Base-by-base conservation (phyloP, 2,888 invertebrate species). In the Dicyrtoma fusca region DNA sequence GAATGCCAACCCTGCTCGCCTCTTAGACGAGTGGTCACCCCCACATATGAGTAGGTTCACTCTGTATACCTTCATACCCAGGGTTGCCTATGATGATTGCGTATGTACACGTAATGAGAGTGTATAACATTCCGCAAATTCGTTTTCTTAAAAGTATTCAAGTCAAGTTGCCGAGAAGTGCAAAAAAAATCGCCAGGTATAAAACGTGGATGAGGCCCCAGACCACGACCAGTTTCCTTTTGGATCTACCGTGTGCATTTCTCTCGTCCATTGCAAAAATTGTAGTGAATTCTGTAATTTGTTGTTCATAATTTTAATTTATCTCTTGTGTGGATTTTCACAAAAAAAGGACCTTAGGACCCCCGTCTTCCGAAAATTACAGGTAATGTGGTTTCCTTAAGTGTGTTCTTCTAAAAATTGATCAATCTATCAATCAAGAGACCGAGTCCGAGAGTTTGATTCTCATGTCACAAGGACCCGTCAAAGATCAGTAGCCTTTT, bases 171-270 rank as follows among this genome's bases (percentile, higher is more conserved):
- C 25, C 21, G 45, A 71, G 62, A 68, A 70, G 69, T 73, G 74
- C 66, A 75, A 79, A 80, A 78, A 62, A 80, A 80, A 80, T 80
- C 77, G 80, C 78, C 76, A 79, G 77, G 80, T 80, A 80, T 80
- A 80, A 79, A 80, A 80, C 74, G 71, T 65, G 71, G 73, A 25
- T 76, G 79, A 77, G 80, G 80, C 79, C 80, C 74, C 79, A 78
- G 76, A 77, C 73, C 72, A 72, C 71, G 65, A 62, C 74, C 80
- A 80, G 80, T 80, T 76, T 72, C 72, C 76, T 75, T 73, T 59
- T 68, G 68, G 68, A 59, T 68, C 63, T 21, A 68, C 68, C 62
- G 49, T 64, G 47, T 72, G 49, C 44, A n/a, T n/a, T 51, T 26
- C 69, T 69, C 3, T 8, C 34, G n/a, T n/a, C 49, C 34, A 55